Percentiles rank a stretch among this genome's conserved stretches.
Evolutionary conservation across 2,113 vertebrate genomes (phyloP).

Genomic region (Callocephalon fimbriatum): DNA sequence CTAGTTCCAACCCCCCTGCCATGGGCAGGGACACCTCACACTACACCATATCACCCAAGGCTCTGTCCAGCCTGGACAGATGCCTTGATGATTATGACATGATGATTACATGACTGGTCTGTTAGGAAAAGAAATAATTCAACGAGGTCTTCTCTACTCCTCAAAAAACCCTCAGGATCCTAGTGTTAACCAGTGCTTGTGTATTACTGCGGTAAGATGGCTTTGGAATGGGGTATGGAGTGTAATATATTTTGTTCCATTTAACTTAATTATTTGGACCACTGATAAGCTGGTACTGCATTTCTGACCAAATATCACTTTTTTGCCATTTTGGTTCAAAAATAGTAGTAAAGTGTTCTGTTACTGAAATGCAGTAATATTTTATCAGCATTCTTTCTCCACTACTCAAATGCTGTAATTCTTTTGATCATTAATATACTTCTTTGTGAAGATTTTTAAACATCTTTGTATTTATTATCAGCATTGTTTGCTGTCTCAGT

Average conservation of each 20-base stretch:
- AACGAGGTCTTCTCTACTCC: neutral
- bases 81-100: too few relatives aligned
- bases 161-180: neutral
- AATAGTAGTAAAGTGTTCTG: neutral
- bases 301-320: neutral
- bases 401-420: neutral
- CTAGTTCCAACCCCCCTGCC: too few relatives aligned
- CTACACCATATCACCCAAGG: too few relatives aligned
- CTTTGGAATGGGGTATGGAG: neutral
- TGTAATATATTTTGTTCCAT: neutral
- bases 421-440: slow-evolving; percentile 50
- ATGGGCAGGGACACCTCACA: too few relatives aligned
- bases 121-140: neutral
- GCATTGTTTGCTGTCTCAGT: slow-evolving; percentile 56
- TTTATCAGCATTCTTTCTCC: neutral
- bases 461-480: slow-evolving; percentile 64
- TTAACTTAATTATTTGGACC: neutral
- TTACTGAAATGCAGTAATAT: neutral
- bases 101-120: neutral
- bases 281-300: neutral
- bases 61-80: too few relatives aligned
- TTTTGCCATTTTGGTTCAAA: neutral
- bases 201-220: rapidly evolving
- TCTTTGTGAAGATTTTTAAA: slow-evolving; percentile 52
- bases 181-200: neutral